Conservation (phyloP, 2,113 vertebrate genomes). For the Cariama cristata region DNA sequence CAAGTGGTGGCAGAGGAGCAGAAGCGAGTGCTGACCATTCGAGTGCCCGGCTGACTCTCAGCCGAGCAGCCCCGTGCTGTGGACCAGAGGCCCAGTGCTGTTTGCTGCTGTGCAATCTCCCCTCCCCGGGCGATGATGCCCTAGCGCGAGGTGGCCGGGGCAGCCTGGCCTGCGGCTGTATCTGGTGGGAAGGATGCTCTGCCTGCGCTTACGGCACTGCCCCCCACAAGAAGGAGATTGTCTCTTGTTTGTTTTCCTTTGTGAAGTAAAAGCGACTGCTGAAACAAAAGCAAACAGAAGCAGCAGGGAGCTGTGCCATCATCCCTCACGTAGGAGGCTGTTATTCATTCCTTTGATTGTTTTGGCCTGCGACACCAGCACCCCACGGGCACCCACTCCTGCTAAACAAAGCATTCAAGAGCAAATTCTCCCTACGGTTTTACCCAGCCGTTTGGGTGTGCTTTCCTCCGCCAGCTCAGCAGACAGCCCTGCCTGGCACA, state of each 20-base stretch:
- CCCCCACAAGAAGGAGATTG: background rate
- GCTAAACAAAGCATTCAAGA: background rate
- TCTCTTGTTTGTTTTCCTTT: background rate
- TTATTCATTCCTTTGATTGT: background rate
- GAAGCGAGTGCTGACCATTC: rapidly evolving
- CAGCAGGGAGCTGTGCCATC: background rate
- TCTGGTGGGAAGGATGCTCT: background rate
- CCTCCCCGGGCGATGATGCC: too few species aligned
- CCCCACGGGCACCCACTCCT: background rate
- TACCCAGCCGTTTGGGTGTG: rapidly evolving
- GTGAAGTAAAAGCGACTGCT: background rate
- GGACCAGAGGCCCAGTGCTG: rapidly evolving
- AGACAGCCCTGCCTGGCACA: background rate
- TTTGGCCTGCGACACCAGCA: background rate
- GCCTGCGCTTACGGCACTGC: background rate
- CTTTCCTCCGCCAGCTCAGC: background rate
- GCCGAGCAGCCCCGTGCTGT: background rate
- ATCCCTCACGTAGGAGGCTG: background rate
- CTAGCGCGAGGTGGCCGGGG: rapidly evolving
- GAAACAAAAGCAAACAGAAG: background rate
- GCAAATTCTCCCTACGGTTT: background rate
- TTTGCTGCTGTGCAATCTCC: background rate
- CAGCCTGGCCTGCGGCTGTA: background rate
- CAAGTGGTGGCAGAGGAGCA: background rate
- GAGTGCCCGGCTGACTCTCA: rapidly evolving